Evolutionary conservation across 1,140 invertebrate genomes (phyloP).

Genomic region (Lepidotrigona ventralis): DNA sequence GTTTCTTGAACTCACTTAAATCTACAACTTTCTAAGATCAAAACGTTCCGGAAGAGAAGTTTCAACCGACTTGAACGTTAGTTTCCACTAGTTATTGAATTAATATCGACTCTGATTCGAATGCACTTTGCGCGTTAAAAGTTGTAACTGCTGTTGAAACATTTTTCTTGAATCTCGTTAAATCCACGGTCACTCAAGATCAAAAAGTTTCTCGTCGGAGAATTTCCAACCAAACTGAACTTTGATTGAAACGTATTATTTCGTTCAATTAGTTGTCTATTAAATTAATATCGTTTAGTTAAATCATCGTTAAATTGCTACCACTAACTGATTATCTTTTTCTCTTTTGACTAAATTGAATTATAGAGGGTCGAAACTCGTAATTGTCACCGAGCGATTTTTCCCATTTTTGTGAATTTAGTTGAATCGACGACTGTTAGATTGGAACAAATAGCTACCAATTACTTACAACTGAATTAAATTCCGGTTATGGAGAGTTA

Average conservation of each 20-base stretch:
- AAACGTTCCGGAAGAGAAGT: neutral
- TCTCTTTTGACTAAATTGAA: too few species aligned
- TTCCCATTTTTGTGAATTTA: too few species aligned
- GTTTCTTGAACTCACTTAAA: neutral
- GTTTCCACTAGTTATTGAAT: neutral
- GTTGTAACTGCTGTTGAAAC: neutral
- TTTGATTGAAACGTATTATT: neutral
- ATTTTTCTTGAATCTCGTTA: neutral
- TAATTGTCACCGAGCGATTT: too few species aligned
- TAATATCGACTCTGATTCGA: neutral
- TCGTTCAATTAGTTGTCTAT: neutral
- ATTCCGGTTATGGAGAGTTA: too few species aligned
- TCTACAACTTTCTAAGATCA: neutral
- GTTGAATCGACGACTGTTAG: too few species aligned
- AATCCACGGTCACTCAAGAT: neutral
- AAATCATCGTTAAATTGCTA: too few species aligned
- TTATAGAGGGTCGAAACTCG: too few species aligned
- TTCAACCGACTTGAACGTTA: neutral
- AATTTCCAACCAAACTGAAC: neutral
- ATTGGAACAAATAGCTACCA: too few species aligned
- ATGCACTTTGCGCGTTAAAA: neutral
- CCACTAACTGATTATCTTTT: too few species aligned
- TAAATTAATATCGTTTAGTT: neutral
- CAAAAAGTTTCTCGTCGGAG: neutral
- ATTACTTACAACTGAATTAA: too few species aligned